These are phyloP conservation scores for Dendrophyllia cribrosa DNA, from an alignment of 64 coral and sea anemone genomes.

Conservation along the genomic window DNA sequence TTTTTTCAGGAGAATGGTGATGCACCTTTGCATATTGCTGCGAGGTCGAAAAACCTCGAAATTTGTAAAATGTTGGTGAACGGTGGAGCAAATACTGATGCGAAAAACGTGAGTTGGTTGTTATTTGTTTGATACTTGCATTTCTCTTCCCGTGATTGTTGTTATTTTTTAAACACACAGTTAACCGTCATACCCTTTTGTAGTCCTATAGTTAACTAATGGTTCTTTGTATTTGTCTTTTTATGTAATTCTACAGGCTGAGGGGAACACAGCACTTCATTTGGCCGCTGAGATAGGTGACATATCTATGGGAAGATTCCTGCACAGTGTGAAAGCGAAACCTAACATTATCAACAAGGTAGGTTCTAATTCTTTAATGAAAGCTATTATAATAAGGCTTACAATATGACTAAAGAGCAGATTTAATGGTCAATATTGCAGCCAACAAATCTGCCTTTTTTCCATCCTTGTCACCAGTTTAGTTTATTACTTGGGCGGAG, in stretches of 20 bases:
- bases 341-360: constrained; percentile 14
- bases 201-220: no score
- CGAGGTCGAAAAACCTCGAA: constrained; percentile 59
- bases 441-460: no score
- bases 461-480: no score
- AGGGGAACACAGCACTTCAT: constrained; percentile 48
- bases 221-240: not conserved
- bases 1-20: constrained; percentile 73
- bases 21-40: constrained; percentile 68
- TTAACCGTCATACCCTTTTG: no score
- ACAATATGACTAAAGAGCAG: no score
- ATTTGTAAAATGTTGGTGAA: constrained; percentile 63
- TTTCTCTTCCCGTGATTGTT: no score
- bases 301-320: constrained; percentile 7
- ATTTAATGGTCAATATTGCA: no score
- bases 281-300: constrained; percentile 55
- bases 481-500: no score
- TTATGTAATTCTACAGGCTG: not conserved
- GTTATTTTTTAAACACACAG: no score
- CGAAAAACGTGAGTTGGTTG: constrained; percentile 70
- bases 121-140: not conserved
- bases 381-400: not conserved
- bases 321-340: constrained; percentile 22
- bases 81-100: constrained; percentile 72
- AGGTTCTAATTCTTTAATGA: not conserved